These are phyloP conservation scores for Epirrita christyi DNA, from an alignment of 2,888 invertebrate species.

Conservation along the genomic window DNA sequence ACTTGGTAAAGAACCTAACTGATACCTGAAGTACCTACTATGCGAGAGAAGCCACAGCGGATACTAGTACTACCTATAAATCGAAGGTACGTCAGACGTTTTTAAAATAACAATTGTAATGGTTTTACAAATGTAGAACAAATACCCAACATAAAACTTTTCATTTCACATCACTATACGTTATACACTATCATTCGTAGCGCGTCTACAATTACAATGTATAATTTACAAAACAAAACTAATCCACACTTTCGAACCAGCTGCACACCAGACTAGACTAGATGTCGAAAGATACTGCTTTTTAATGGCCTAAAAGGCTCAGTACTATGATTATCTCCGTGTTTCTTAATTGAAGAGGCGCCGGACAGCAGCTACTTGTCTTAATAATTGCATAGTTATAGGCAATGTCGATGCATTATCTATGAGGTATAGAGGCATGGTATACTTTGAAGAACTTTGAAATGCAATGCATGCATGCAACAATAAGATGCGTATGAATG, in stretches of 20 bases:
- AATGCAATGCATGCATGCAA: neutral
- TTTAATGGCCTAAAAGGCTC: slow-evolving; percentile 46
- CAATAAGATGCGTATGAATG: too few relatives aligned
- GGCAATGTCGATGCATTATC: slow-evolving; percentile 32
- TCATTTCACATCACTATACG: too few relatives aligned
- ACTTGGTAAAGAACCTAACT: too few relatives aligned
- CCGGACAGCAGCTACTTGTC: slow-evolving; percentile 39
- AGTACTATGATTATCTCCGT: slow-evolving; percentile 44
- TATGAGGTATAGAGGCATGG: slow-evolving; percentile 21
- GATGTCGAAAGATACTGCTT: slow-evolving; percentile 41
- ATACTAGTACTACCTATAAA: too few relatives aligned
- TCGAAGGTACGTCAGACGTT: too few relatives aligned
- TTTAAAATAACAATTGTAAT: too few relatives aligned
- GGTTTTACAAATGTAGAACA: too few relatives aligned
- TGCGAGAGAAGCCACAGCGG: too few relatives aligned
- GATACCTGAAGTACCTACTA: too few relatives aligned
- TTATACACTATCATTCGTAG: neutral
- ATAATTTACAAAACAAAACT: slow-evolving; percentile 17
- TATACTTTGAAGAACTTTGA: slow-evolving; percentile 1
- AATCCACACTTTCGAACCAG: slow-evolving; percentile 12
- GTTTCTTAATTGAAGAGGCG: slow-evolving; percentile 49
- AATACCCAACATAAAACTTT: too few relatives aligned
- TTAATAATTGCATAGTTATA: slow-evolving; percentile 42
- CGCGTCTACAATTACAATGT: slow-evolving; percentile 11
- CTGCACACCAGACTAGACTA: slow-evolving; percentile 28